Evolutionary conservation across 2,113 vertebrate species (phyloP).

Genomic region (Atherinomorus stipes): DNA sequence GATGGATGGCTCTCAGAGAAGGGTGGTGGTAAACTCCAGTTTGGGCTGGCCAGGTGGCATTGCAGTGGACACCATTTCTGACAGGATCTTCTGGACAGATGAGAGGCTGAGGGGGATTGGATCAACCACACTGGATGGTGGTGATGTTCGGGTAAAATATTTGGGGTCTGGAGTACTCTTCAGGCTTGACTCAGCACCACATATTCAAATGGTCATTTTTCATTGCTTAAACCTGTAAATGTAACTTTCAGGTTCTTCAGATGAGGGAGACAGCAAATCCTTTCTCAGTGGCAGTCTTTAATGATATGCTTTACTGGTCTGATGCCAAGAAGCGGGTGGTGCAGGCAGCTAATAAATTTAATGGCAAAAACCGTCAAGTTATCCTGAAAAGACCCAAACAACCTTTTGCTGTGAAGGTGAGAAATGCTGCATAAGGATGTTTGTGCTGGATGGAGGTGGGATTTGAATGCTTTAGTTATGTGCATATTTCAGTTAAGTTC

Average conservation of each 20-base stretch:
- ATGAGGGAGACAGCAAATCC: conserved; percentile 85
- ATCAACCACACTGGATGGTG: conserved; percentile 87
- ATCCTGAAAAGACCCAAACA: conserved; percentile 86
- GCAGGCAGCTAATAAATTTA: conserved; percentile 83
- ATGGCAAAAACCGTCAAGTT: conserved; percentile 84
- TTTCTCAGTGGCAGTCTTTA: conserved; percentile 87
- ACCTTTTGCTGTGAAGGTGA: conserved; percentile 88
- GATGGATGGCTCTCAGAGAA: conserved; percentile 89
- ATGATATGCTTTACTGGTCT: conserved; percentile 91
- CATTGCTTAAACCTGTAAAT: not conserved
- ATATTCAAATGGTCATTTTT: no score
- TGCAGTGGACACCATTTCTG: conserved; percentile 84
- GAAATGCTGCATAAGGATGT: not conserved
- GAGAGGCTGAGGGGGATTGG: conserved; percentile 87
- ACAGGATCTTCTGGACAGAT: conserved; percentile 92
- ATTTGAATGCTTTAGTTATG: no score
- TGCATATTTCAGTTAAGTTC: no score
- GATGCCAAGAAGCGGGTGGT: conserved; percentile 86
- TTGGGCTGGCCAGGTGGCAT: conserved; percentile 90
- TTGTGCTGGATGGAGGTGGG: no score
- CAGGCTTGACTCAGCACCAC: no score
- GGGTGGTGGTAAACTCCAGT: conserved; percentile 79
- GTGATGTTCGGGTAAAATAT: conserved; percentile 79
- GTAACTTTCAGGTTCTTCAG: conserved; percentile 84
- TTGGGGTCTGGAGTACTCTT: not conserved